Percentiles rank a stretch among this genome's conserved stretches.
phyloP scores from a whole-genome alignment of 2,888 invertebrate species.

The Pristionchus japonicus region DNA sequence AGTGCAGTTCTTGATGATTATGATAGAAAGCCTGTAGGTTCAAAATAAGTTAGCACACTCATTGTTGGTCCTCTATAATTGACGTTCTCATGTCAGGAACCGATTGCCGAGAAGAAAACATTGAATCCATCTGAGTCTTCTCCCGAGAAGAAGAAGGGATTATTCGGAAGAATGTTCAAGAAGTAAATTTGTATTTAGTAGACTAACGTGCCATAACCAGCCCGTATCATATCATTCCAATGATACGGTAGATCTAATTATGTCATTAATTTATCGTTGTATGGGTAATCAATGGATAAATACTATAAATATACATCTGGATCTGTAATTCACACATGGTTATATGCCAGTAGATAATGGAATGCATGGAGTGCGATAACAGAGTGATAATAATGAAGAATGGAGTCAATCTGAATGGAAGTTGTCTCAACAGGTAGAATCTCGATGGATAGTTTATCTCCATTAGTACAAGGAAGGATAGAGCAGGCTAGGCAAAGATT shows the following conservation, averaged over 20 bases:
- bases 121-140: not conserved
- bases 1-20: too few relatives aligned
- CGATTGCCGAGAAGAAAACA: slow-evolving; percentile 1
- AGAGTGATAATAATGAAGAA: too few relatives aligned
- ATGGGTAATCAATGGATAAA: slow-evolving; percentile 19
- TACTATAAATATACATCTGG: not conserved
- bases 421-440: not conserved
- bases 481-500: slow-evolving; percentile 8
- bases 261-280: not conserved
- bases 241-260: not conserved
- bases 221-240: slow-evolving; percentile 8
- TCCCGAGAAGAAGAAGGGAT: slow-evolving; percentile 54
- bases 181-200: slow-evolving; percentile 27
- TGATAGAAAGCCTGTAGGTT: too few relatives aligned
- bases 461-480: slow-evolving; percentile 12
- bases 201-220: not conserved
- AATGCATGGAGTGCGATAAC: too few relatives aligned
- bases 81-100: slow-evolving; percentile 22
- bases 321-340: not conserved
- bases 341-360: not conserved
- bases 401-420: too few relatives aligned
- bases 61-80: too few relatives aligned
- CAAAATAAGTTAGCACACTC: too few relatives aligned
- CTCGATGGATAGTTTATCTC: slow-evolving; percentile 29
- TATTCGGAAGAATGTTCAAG: slow-evolving; percentile 57